Evolutionary conservation across 2,888 invertebrate species (phyloP).

Genomic region (Cheilosia variabilis): DNA sequence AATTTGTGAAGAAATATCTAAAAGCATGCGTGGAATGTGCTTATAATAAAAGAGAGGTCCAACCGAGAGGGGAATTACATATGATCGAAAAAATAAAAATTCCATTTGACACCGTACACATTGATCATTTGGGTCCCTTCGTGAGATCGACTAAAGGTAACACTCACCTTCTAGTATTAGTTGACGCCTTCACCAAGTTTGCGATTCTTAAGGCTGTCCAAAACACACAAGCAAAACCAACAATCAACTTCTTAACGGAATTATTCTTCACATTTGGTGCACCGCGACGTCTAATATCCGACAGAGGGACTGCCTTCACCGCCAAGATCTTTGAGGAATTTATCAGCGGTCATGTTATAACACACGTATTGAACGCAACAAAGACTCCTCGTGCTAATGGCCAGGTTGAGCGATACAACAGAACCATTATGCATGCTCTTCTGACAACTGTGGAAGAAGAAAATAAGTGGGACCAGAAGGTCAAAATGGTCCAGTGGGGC

Average conservation of each 20-base stretch:
- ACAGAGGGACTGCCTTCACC: slow-evolving; percentile 14
- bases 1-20: slow-evolving; percentile 28
- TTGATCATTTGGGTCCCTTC: slow-evolving; percentile 42
- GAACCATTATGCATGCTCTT: slow-evolving; percentile 8
- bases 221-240: slow-evolving; percentile 11
- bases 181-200: slow-evolving; percentile 28
- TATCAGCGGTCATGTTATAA: not conserved
- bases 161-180: not conserved
- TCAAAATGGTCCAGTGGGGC: slow-evolving; percentile 31
- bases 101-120: slow-evolving; percentile 36
- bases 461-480: not conserved
- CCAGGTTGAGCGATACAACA: slow-evolving; percentile 9
- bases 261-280: not conserved
- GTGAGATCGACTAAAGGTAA: slow-evolving; percentile 40
- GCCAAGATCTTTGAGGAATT: slow-evolving; percentile 3
- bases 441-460: not conserved
- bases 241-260: slow-evolving; percentile 6
- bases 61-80: slow-evolving; percentile 37
- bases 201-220: slow-evolving; percentile 5
- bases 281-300: slow-evolving; percentile 3
- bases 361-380: slow-evolving; percentile 8
- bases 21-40: slow-evolving; percentile 40
- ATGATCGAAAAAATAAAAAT: slow-evolving; percentile 23
- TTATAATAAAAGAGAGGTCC: slow-evolving; percentile 26
- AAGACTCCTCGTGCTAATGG: slow-evolving; percentile 29